Percentiles rank a stretch among this genome's conserved stretches.
phyloP scores from a whole-genome alignment of 2,888 invertebrate genomes.

The Sinhomidia bicolor region DNA sequence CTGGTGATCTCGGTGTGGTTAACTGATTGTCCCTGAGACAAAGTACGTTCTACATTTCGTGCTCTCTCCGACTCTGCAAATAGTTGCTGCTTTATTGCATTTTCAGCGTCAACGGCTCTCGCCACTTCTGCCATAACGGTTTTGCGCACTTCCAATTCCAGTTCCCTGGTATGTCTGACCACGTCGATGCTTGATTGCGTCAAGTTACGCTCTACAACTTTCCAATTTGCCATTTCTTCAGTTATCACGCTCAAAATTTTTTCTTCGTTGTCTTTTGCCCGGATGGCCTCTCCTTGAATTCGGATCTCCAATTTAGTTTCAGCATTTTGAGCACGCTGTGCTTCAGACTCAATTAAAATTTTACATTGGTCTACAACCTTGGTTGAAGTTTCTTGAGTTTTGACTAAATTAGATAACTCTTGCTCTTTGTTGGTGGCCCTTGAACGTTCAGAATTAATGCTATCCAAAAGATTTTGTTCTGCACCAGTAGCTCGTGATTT shows the following conservation, averaged over 20 bases:
- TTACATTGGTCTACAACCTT: neutral
- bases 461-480: constrained; percentile 50
- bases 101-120: constrained; percentile 60
- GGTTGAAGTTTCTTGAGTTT: constrained; percentile 18
- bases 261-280: constrained; percentile 54
- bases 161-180: constrained; percentile 49
- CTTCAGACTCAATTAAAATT: constrained; percentile 27
- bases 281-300: constrained; percentile 6
- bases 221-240: neutral
- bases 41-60: neutral
- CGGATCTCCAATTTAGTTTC: constrained; percentile 35
- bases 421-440: constrained; percentile 59
- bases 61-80: constrained; percentile 45
- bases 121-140: constrained; percentile 68
- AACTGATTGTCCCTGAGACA: constrained; percentile 2
- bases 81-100: constrained; percentile 35
- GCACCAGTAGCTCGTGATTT: constrained; percentile 35
- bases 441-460: constrained; percentile 49
- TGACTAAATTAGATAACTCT: constrained; percentile 10
- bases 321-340: constrained; percentile 27
- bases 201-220: constrained; percentile 8
- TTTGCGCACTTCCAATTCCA: constrained; percentile 64
- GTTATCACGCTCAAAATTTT: neutral
- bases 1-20: constrained; percentile 39
- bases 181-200: constrained; percentile 37